Evolutionary conservation across 2,888 invertebrate species (phyloP).

Genomic region (Girardia tigrina): DNA sequence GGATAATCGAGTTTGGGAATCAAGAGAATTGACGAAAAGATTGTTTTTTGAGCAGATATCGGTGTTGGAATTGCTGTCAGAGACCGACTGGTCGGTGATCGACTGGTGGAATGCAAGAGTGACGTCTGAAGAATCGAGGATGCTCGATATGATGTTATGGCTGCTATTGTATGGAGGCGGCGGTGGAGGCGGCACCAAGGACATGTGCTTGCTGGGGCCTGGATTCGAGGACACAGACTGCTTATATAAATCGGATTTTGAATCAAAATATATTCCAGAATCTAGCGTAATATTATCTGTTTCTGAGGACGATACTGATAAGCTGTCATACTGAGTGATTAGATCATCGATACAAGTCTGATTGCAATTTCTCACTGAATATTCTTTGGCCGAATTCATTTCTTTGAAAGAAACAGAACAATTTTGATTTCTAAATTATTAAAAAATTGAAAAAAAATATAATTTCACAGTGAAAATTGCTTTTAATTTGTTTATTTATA

Average conservation of each 20-base stretch:
- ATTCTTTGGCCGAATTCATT: conserved; percentile 4
- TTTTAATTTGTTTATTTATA: too few relatives aligned
- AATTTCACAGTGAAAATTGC: too few relatives aligned
- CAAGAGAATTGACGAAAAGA: not conserved
- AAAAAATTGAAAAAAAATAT: too few relatives aligned
- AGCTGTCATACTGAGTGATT: not conserved
- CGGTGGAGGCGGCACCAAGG: not conserved
- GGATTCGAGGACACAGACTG: too few relatives aligned
- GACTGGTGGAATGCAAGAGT: not conserved
- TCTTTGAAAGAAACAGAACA: too few relatives aligned
- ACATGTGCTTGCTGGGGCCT: too few relatives aligned
- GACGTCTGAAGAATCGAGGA: not conserved
- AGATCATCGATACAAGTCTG: not conserved
- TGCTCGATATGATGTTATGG: conserved; percentile 1
- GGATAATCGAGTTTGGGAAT: not conserved
- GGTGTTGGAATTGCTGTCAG: not conserved
- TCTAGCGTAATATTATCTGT: not conserved
- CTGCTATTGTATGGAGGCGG: conserved; percentile 3
- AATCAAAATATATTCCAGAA: conserved; percentile 2
- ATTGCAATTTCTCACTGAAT: not conserved
- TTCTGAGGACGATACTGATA: not conserved
- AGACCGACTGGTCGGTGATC: not conserved
- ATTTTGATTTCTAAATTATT: too few relatives aligned
- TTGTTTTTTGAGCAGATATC: not conserved
- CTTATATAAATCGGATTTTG: not conserved